Base-by-base conservation (phyloP, 2,113 vertebrate genomes). In the Tamias sibiricus region DNA sequence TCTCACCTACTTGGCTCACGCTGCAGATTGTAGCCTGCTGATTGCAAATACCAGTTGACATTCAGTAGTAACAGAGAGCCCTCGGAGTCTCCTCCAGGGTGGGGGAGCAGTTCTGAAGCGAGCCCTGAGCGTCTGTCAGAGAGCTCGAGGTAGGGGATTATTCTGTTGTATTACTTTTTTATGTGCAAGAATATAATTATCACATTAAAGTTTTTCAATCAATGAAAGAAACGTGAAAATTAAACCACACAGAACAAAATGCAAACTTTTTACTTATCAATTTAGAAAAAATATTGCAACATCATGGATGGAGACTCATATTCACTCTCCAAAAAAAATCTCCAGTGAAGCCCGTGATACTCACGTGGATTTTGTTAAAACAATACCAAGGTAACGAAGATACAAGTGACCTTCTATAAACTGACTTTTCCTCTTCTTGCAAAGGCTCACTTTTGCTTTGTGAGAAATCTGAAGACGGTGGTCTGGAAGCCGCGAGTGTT, bases 241-340 rank as follows among this genome's bases (percentile, higher is more conserved):
- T 88, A 59, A 72, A 97, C 90, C 66, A 91, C 49, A 32, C 47
- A 89, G 24, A 9, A 87, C 68, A 96, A 71, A 96, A 93, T 10
- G 97, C 92, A 98, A 98, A 71, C 20, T 96, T 96, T 97, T 91
- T 68, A 81, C 94, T 97, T 87, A 54, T n/a, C 57, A 95, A 96
- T 98, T 93, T 1, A 32, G 96, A 98, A 97, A 98, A 97, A 98
- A 98, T 93, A 97, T 28, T 96, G 95, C 16, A 26, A 92, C 52
- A 47, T 97, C 79, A 54, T 71, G 30, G 86, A 86, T 96, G 14
- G 8, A 96, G 42, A 94, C 68, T 91, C 83, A 80, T 1, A 96
- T 85, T 95, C 75, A 80, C 75, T 90, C 59, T 74, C 90, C 94
- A 37, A 92, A 97, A 92, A 97, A 96, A 88, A 94, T 85, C 57